Conservation (phyloP, 2,888 invertebrate genomes). For the Xanthostigma xanthostigma region DNA sequence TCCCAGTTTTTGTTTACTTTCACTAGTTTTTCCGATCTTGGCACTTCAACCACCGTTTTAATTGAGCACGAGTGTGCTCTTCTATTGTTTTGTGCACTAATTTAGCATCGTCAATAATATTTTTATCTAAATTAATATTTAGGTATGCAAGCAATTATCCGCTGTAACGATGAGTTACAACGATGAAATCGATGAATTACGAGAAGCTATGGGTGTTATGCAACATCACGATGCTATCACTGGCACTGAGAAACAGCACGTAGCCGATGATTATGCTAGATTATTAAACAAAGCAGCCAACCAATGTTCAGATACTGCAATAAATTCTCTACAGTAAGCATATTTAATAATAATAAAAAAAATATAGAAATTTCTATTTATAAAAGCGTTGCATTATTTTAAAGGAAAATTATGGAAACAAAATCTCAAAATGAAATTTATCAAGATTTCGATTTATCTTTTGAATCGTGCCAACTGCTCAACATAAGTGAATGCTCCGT, state of each 20-base stretch:
- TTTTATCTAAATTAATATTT: no score
- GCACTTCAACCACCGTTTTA: no score
- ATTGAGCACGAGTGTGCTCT: no score
- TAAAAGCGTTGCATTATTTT: not conserved
- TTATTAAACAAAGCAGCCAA: slow-evolving; percentile 52
- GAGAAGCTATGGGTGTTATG: slow-evolving; percentile 62
- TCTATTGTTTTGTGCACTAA: no score
- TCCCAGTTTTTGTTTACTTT: no score
- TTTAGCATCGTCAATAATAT: no score
- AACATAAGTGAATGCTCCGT: slow-evolving; percentile 64
- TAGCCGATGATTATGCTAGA: slow-evolving; percentile 76
- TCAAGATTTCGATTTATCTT: slow-evolving; percentile 20
- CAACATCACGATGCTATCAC: slow-evolving; percentile 88
- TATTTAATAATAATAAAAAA: not conserved
- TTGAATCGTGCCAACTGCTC: slow-evolving; percentile 41
- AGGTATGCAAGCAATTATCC: slow-evolving; percentile 56
- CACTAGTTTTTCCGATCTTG: no score
- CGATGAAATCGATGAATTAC: slow-evolving; percentile 37
- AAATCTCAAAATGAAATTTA: not conserved
- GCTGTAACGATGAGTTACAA: slow-evolving; percentile 32
- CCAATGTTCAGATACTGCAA: slow-evolving; percentile 38
- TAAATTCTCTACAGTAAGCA: slow-evolving; percentile 41
- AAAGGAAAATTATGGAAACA: not conserved
- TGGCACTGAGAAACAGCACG: slow-evolving; percentile 73
- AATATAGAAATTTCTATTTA: not conserved